Conservation (phyloP, 2,888 invertebrate species). For the Sinhomidia bicolor region DNA sequence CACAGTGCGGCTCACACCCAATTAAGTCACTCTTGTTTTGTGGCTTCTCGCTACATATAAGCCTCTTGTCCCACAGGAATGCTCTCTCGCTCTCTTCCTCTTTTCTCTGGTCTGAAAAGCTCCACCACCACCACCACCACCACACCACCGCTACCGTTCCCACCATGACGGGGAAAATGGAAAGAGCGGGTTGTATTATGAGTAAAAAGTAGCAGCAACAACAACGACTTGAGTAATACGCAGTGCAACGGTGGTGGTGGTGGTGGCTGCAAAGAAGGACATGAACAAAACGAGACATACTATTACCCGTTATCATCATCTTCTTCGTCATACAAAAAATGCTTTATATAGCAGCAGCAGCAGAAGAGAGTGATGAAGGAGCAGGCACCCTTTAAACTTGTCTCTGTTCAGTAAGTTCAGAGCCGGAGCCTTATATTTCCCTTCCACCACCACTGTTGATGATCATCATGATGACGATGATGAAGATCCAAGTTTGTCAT, state of each 20-base stretch:
- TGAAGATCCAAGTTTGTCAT: background rate
- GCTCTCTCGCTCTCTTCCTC: conserved; percentile 44
- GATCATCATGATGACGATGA: background rate
- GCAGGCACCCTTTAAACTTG: conserved; percentile 7
- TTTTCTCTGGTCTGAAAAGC: background rate
- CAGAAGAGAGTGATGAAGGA: conserved; percentile 24
- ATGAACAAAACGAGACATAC: conserved; percentile 29
- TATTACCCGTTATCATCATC: conserved; percentile 22
- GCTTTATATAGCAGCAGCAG: conserved; percentile 12
- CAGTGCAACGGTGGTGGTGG: too few relatives aligned
- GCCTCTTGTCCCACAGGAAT: conserved; percentile 75
- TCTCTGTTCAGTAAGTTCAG: background rate
- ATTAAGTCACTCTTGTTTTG: conserved; percentile 80
- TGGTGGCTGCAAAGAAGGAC: background rate
- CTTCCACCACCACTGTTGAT: background rate
- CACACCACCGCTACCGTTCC: too few relatives aligned
- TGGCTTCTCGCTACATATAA: conserved; percentile 77
- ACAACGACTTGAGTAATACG: too few relatives aligned
- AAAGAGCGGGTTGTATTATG: conserved; percentile 29
- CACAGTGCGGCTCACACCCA: conserved; percentile 78
- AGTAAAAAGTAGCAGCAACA: conserved; percentile 25
- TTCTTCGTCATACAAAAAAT: background rate
- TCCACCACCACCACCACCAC: background rate
- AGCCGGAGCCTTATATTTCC: background rate
- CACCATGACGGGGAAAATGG: background rate